phyloP scores from a whole-genome alignment of 2,888 invertebrate genomes.

The Leptarthrus brevirostris region DNA sequence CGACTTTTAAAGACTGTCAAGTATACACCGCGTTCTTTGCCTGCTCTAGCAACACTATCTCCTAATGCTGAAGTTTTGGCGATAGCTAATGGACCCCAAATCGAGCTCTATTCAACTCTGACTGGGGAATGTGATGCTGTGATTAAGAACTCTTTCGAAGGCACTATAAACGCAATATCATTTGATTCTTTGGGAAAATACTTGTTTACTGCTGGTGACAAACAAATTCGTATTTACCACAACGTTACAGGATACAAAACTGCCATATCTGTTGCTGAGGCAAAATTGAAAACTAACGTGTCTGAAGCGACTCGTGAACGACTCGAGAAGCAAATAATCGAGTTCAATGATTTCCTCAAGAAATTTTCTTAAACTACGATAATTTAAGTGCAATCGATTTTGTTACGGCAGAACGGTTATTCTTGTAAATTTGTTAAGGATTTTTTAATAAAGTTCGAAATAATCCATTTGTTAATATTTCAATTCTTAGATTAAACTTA shows the following conservation, averaged over 20 bases:
- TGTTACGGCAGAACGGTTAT: too few species aligned
- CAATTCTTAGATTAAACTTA: too few species aligned
- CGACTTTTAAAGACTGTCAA: slow-evolving; percentile 75
- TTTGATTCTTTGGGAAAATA: slow-evolving; percentile 83
- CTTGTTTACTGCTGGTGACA: slow-evolving; percentile 79
- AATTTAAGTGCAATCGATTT: too few species aligned
- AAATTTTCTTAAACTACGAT: slow-evolving; percentile 52
- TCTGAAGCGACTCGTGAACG: slow-evolving; percentile 83
- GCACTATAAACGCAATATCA: slow-evolving; percentile 73
- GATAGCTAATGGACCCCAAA: slow-evolving; percentile 73
- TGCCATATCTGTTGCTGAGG: slow-evolving; percentile 67
- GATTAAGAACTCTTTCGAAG: slow-evolving; percentile 78
- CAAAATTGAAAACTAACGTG: slow-evolving; percentile 71
- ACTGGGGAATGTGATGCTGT: slow-evolving; percentile 75
- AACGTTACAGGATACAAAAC: slow-evolving; percentile 78
- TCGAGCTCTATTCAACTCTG: slow-evolving; percentile 78
- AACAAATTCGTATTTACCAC: slow-evolving; percentile 80
- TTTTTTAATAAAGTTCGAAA: too few species aligned
- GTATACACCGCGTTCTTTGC: slow-evolving; percentile 70
- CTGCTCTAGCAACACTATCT: slow-evolving; percentile 77
- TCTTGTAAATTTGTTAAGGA: too few species aligned
- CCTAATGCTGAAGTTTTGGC: slow-evolving; percentile 83
- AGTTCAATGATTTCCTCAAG: slow-evolving; percentile 67
- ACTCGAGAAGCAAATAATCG: slow-evolving; percentile 75
- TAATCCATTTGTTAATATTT: too few species aligned